Percentiles rank a stretch among this genome's conserved stretches.
phyloP scores from a whole-genome alignment of 2,888 invertebrate species.

The Furcula furcula region DNA sequence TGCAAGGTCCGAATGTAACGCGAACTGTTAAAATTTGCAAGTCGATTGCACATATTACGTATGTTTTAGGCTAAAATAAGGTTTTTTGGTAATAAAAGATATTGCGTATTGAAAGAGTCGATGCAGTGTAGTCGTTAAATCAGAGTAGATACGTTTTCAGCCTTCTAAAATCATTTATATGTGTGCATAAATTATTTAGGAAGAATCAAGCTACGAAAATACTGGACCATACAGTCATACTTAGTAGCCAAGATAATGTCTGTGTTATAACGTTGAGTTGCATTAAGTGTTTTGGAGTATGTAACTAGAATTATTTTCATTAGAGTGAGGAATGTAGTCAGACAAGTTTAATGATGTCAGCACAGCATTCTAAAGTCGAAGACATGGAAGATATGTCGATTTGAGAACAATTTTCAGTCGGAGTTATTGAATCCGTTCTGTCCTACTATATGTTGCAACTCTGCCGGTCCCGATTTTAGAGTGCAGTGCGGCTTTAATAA shows the following conservation, averaged over 20 bases:
- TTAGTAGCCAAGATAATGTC: slow-evolving; percentile 20
- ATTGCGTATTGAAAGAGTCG: slow-evolving; percentile 47
- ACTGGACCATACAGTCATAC: slow-evolving; percentile 29
- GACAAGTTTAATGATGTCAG: slow-evolving; percentile 42
- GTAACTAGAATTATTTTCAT: slow-evolving; percentile 51
- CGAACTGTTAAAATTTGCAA: slow-evolving; percentile 33
- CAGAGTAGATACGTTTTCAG: slow-evolving; percentile 38
- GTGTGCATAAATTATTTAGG: slow-evolving; percentile 24
- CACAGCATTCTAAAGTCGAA: slow-evolving; percentile 23
- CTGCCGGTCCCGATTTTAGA: background rate
- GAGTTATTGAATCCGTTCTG: background rate
- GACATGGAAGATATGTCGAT: slow-evolving; percentile 3
- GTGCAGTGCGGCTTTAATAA: slow-evolving; percentile 15
- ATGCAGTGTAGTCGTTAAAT: slow-evolving; percentile 46
- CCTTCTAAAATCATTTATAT: slow-evolving; percentile 22
- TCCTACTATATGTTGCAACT: background rate
- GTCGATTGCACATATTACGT: slow-evolving; percentile 30
- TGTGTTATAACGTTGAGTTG: slow-evolving; percentile 46
- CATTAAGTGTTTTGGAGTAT: slow-evolving; percentile 48
- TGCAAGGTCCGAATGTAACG: slow-evolving; percentile 24
- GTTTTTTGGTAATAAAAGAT: slow-evolving; percentile 38
- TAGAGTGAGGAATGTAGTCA: slow-evolving; percentile 42
- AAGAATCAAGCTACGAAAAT: slow-evolving; percentile 25
- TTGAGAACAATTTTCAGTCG: background rate
- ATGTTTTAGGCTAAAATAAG: slow-evolving; percentile 36